These are phyloP conservation scores for Puntigrus tetrazona DNA, from an alignment of 2,113 vertebrate genomes.

Conservation along the genomic window DNA sequence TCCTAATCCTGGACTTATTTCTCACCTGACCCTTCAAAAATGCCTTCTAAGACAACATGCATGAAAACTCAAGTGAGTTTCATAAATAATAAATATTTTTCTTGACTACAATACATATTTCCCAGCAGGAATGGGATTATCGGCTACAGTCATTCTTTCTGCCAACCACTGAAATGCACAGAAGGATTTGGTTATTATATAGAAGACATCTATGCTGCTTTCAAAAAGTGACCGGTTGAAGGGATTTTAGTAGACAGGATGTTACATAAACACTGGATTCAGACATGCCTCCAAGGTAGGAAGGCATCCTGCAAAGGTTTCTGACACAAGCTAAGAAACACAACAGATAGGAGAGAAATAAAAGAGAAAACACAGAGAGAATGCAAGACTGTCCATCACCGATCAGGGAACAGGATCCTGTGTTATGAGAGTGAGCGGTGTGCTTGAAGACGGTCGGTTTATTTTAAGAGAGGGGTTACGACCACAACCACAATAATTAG, in stretches of 20 bases:
- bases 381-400: conserved; percentile 60
- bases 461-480: conserved; percentile 70
- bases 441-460: conserved; percentile 66
- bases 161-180: background rate
- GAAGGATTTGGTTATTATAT: background rate
- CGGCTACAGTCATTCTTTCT: background rate
- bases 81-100: background rate
- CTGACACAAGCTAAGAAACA: background rate
- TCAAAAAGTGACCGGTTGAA: background rate
- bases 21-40: background rate
- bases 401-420: conserved; percentile 59
- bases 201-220: background rate
- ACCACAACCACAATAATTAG: conserved; percentile 68
- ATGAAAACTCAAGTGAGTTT: background rate
- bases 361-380: background rate
- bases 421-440: conserved; percentile 59
- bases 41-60: background rate
- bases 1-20: background rate
- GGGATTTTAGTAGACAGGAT: background rate
- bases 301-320: background rate
- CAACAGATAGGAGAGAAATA: background rate
- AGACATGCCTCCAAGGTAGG: background rate
- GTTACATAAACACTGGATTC: background rate
- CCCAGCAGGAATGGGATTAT: background rate
- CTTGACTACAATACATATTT: background rate